Percentiles rank a stretch among this genome's conserved stretches.
Evolutionary conservation across 2,113 vertebrate species (phyloP).

Genomic region (Nothoprocta perdicaria): DNA sequence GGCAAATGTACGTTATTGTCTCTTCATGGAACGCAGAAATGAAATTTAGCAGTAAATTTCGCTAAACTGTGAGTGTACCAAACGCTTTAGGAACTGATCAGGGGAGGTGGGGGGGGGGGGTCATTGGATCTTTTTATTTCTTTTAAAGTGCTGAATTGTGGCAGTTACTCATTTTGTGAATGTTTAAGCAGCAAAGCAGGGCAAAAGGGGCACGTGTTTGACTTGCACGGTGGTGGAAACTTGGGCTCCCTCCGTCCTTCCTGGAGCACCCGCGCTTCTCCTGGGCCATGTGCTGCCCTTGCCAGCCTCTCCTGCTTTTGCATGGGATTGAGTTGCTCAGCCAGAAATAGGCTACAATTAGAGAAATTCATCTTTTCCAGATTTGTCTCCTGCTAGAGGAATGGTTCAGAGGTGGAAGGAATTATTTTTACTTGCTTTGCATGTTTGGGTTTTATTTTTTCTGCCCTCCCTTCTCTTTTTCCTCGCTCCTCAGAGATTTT

Average conservation of each 20-base stretch:
- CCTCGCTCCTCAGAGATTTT: not conserved
- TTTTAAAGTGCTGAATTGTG: not conserved
- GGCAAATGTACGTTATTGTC: constrained; percentile 42
- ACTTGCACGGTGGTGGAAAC: not conserved
- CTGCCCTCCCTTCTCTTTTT: too few species aligned
- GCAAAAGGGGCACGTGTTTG: not conserved
- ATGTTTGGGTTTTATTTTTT: not conserved
- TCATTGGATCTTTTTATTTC: not conserved
- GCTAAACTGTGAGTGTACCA: not conserved
- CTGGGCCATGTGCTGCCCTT: not conserved
- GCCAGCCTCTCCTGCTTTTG: not conserved
- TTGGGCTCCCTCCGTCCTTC: not conserved
- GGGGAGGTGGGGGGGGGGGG: not conserved
- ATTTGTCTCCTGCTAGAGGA: not conserved
- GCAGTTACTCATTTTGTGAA: not conserved
- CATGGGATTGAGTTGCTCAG: not conserved
- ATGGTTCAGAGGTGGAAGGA: not conserved
- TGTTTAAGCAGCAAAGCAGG: not conserved
- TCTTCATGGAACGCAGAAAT: constrained; percentile 29
- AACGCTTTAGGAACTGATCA: not conserved
- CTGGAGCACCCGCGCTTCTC: too few species aligned
- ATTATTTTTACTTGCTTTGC: not conserved
- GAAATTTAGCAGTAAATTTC: constrained; percentile 31
- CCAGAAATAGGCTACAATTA: not conserved
- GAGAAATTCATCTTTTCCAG: not conserved